Evolutionary conservation across 2,888 invertebrate genomes (phyloP).

Genomic region (Acronicta leporina): DNA sequence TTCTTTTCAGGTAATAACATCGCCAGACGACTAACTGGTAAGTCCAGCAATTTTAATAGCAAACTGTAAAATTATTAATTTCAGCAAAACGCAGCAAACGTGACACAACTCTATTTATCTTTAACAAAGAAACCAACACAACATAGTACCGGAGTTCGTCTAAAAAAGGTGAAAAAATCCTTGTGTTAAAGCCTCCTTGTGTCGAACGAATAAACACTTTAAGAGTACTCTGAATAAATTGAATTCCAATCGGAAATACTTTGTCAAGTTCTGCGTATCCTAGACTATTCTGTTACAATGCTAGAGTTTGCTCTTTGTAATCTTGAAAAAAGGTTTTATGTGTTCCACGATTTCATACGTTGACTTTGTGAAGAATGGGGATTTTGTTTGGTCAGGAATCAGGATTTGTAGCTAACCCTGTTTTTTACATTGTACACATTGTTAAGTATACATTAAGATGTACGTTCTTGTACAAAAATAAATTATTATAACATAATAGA

Average conservation of each 20-base stretch:
- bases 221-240: constrained; percentile 73
- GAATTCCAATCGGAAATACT: constrained; percentile 70
- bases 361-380: background rate
- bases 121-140: constrained; percentile 50
- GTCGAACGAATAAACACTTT: constrained; percentile 65
- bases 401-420: constrained; percentile 14
- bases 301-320: constrained; percentile 45
- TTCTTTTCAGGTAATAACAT: constrained; percentile 42
- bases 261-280: constrained; percentile 53
- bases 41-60: constrained; percentile 32
- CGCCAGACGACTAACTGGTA: constrained; percentile 25
- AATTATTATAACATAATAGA: too few relatives aligned
- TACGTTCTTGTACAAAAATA: too few relatives aligned
- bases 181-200: constrained; percentile 55
- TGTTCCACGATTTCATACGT: constrained; percentile 27
- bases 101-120: constrained; percentile 39
- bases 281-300: constrained; percentile 50
- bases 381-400: constrained; percentile 19
- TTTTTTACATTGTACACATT: constrained; percentile 12
- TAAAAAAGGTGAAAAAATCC: constrained; percentile 59
- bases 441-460: too few relatives aligned
- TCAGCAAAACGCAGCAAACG: constrained; percentile 28
- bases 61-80: constrained; percentile 42
- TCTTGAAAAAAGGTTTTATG: constrained; percentile 46
- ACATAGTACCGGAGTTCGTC: constrained; percentile 41